phyloP scores from a whole-genome alignment of 2,888 invertebrate genomes.

The Epinotia ramella region DNA sequence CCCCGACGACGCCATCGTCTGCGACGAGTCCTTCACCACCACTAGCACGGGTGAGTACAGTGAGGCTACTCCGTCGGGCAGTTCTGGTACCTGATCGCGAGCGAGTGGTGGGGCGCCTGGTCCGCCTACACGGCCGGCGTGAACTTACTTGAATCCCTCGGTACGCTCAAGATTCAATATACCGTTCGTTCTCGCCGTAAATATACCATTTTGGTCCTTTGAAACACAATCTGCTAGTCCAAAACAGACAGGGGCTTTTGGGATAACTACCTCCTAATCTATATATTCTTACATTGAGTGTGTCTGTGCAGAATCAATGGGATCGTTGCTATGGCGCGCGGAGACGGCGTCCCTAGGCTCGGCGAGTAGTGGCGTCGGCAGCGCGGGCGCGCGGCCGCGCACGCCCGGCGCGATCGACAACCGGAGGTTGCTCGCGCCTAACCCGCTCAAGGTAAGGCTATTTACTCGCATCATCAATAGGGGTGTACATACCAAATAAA shows the following conservation, averaged over 20 bases:
- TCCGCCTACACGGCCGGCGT: no score
- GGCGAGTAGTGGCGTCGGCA: conserved; percentile 87
- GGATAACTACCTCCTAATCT: neutral
- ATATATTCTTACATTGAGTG: neutral
- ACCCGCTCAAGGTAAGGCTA: conserved; percentile 83
- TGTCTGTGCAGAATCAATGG: conserved; percentile 81
- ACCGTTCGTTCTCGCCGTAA: no score
- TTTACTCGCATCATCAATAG: neutral
- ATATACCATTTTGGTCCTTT: no score
- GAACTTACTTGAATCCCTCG: no score
- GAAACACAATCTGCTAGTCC: no score
- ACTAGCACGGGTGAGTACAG: conserved; percentile 77
- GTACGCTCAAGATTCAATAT: no score
- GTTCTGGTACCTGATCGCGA: no score
- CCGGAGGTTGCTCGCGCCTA: conserved; percentile 87
- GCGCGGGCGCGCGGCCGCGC: conserved; percentile 59
- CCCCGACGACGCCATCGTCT: conserved; percentile 79
- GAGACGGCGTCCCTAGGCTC: conserved; percentile 87
- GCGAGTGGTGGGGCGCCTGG: no score
- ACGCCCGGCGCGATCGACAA: conserved; percentile 92
- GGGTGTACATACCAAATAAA: no score
- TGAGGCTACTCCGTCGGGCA: neutral
- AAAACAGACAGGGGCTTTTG: no score
- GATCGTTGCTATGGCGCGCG: conserved; percentile 85
- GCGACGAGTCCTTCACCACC: conserved; percentile 89